Evolutionary conservation across 2,888 invertebrate species (phyloP).

Genomic region (Stictocephala bisonia): DNA sequence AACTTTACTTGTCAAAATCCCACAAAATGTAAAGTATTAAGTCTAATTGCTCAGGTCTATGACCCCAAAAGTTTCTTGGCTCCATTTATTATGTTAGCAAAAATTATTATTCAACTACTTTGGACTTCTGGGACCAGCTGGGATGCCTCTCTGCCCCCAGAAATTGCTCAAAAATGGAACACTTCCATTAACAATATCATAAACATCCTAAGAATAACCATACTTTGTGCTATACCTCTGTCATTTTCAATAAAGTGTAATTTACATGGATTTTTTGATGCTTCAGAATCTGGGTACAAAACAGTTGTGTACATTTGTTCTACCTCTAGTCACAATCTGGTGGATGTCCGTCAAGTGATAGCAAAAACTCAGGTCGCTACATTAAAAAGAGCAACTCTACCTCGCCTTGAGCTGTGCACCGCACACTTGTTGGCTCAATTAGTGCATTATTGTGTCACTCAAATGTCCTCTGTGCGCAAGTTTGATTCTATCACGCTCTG

Average conservation of each 20-base stretch:
- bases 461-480: neutral
- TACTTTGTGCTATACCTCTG: neutral
- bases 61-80: constrained; percentile 8
- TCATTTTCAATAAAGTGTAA: neutral
- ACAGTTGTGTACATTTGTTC: neutral
- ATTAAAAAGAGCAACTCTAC: constrained; percentile 52
- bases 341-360: constrained; percentile 7
- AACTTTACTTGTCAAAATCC: neutral
- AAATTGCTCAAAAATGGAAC: neutral
- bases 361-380: constrained; percentile 46
- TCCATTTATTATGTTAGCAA: constrained; percentile 5
- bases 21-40: neutral
- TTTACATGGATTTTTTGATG: constrained; percentile 35
- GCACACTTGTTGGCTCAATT: neutral
- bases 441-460: neutral
- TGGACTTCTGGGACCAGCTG: constrained; percentile 13
- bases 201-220: neutral
- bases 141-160: constrained; percentile 28
- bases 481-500: neutral
- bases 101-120: constrained; percentile 38
- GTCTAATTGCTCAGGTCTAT: no score
- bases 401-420: constrained; percentile 55
- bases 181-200: neutral
- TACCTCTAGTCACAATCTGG: neutral
- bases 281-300: constrained; percentile 29